Conservation (phyloP, 2,888 invertebrate genomes). For the Idaea straminata region DNA sequence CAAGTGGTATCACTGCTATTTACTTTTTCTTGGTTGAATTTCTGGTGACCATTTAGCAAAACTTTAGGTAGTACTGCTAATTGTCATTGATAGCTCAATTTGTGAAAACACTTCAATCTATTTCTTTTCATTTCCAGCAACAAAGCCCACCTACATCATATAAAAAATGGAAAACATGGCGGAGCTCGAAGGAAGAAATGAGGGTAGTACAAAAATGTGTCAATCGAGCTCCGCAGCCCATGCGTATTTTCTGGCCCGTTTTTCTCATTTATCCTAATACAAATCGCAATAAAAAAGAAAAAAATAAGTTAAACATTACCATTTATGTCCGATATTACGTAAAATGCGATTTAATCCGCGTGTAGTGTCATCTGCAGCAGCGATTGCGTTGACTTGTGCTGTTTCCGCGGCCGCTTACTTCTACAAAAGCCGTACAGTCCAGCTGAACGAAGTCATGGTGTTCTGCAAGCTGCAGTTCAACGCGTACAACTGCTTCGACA, state of each 20-base stretch:
- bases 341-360: constrained; percentile 67
- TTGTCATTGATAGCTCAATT: too few relatives aligned
- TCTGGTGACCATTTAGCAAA: too few relatives aligned
- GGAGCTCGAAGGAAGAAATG: constrained; percentile 23
- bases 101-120: too few relatives aligned
- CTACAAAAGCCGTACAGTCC: constrained; percentile 58
- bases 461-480: constrained; percentile 74
- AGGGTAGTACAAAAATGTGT: constrained; percentile 46
- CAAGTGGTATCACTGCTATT: too few relatives aligned
- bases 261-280: constrained; percentile 50
- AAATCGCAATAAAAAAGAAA: not conserved
- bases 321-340: constrained; percentile 65
- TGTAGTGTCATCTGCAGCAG: constrained; percentile 64
- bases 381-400: constrained; percentile 64
- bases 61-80: too few relatives aligned
- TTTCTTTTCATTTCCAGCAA: too few relatives aligned
- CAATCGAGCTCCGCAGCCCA: not conserved
- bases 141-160: constrained; percentile 4
- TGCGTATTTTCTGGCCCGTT: not conserved
- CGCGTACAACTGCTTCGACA: constrained; percentile 70
- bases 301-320: constrained; percentile 10
- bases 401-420: constrained; percentile 69
- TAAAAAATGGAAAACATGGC: constrained; percentile 10
- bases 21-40: too few relatives aligned
- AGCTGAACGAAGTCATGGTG: constrained; percentile 74